Conservation (phyloP, 2,113 vertebrate genomes). For the Zapus hudsonius region DNA sequence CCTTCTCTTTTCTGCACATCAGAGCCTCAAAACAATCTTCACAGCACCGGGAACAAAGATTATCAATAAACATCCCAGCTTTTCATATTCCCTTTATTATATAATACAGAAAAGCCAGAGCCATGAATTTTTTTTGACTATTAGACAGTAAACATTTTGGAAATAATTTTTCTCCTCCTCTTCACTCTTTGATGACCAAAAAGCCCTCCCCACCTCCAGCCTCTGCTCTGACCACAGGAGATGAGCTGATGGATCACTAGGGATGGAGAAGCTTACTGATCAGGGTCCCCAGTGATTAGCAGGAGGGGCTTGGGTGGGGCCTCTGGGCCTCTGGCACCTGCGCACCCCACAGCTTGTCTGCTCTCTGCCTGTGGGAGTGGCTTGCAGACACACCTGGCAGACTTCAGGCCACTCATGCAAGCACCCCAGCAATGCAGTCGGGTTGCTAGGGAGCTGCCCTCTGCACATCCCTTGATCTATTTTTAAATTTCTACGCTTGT, state of each 20-base stretch:
- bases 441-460: slow-evolving; percentile 60
- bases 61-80: slow-evolving; percentile 83
- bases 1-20: slow-evolving; percentile 60
- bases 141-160: slow-evolving; percentile 77
- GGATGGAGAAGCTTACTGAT: slow-evolving; percentile 61
- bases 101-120: slow-evolving; percentile 81
- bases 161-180: slow-evolving; percentile 71
- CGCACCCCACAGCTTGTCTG: background rate
- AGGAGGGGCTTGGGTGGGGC: background rate
- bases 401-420: background rate
- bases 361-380: background rate
- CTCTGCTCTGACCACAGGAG: slow-evolving; percentile 22
- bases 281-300: slow-evolving; percentile 7
- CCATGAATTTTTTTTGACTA: slow-evolving; percentile 68
- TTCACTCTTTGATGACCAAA: slow-evolving; percentile 66
- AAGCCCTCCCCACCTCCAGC: slow-evolving; percentile 42
- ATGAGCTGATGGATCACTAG: slow-evolving; percentile 7
- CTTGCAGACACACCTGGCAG: background rate
- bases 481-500: slow-evolving; percentile 79
- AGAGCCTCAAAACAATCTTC: slow-evolving; percentile 80
- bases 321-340: background rate
- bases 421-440: background rate
- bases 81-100: slow-evolving; percentile 82
- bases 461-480: slow-evolving; percentile 77
- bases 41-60: slow-evolving; percentile 77